phyloP scores from a whole-genome alignment of 2,888 invertebrate species.

The Caradrina kadenii region DNA sequence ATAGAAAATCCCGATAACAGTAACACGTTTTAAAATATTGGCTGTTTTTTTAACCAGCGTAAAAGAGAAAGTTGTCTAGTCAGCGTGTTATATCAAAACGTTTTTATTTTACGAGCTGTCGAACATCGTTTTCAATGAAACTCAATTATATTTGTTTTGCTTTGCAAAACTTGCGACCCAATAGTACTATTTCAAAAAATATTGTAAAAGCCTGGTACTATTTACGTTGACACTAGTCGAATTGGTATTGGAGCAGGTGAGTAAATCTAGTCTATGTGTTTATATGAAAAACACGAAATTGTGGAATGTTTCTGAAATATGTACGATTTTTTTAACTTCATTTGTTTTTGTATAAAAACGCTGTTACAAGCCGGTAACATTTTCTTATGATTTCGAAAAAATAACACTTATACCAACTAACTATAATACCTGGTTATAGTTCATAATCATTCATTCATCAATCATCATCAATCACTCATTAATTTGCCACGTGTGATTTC shows the following conservation, averaged over 20 bases:
- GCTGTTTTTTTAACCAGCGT: not conserved
- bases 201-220: not conserved
- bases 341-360: not conserved
- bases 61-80: too few relatives aligned
- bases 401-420: too few relatives aligned
- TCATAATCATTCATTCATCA: too few relatives aligned
- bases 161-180: not conserved
- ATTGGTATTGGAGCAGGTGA: not conserved
- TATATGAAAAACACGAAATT: not conserved
- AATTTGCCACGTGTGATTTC: too few relatives aligned
- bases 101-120: constrained; percentile 1
- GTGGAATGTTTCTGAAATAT: not conserved
- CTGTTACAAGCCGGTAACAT: too few relatives aligned
- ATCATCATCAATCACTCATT: too few relatives aligned
- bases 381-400: too few relatives aligned
- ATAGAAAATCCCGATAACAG: too few relatives aligned
- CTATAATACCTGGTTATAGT: too few relatives aligned
- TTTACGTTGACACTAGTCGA: not conserved
- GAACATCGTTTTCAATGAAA: constrained; percentile 3
- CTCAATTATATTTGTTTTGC: constrained; percentile 12
- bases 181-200: not conserved
- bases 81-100: not conserved
- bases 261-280: too few relatives aligned
- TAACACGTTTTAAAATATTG: not conserved
- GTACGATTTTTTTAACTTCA: not conserved